Evolutionary conservation across 1,140 invertebrate genomes (phyloP).

Genomic region (Drosophila melanica): DNA sequence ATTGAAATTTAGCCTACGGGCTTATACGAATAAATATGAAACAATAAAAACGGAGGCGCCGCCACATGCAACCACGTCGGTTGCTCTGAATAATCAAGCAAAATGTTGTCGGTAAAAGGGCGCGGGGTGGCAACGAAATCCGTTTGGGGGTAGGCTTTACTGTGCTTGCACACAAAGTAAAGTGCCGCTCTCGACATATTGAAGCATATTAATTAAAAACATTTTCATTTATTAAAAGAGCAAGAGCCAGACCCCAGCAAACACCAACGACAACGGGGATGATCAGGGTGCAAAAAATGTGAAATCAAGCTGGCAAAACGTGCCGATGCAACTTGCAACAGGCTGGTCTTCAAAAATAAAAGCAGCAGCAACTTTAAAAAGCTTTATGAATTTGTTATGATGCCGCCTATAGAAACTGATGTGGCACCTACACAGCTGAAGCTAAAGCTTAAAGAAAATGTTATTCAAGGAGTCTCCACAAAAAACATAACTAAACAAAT

Average conservation of each 20-base stretch:
- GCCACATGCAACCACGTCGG: constrained; percentile 23
- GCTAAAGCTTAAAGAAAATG: not conserved
- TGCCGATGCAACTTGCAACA: constrained; percentile 6
- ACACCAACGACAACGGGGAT: not conserved
- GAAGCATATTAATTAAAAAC: constrained; percentile 80
- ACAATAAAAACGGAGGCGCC: constrained; percentile 50
- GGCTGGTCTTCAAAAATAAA: not conserved
- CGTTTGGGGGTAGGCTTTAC: constrained; percentile 29
- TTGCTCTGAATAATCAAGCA: constrained; percentile 18
- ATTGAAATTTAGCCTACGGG: constrained; percentile 61
- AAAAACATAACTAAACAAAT: too few species aligned
- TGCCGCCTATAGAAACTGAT: too few species aligned
- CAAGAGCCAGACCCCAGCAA: constrained; percentile 32
- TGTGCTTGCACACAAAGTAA: constrained; percentile 42
- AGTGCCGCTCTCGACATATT: constrained; percentile 69
- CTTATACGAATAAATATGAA: constrained; percentile 50
- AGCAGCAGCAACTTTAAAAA: not conserved
- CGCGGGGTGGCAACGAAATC: not conserved
- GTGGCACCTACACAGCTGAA: too few species aligned
- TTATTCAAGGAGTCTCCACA: too few species aligned
- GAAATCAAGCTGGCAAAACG: not conserved
- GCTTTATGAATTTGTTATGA: too few species aligned
- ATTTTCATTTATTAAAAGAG: constrained; percentile 78
- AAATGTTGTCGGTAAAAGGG: not conserved
- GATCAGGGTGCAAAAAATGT: not conserved